These are phyloP conservation scores for Hypocryptadius cinnamomeus DNA, from an alignment of 2,113 vertebrate species.

Conservation along the genomic window DNA sequence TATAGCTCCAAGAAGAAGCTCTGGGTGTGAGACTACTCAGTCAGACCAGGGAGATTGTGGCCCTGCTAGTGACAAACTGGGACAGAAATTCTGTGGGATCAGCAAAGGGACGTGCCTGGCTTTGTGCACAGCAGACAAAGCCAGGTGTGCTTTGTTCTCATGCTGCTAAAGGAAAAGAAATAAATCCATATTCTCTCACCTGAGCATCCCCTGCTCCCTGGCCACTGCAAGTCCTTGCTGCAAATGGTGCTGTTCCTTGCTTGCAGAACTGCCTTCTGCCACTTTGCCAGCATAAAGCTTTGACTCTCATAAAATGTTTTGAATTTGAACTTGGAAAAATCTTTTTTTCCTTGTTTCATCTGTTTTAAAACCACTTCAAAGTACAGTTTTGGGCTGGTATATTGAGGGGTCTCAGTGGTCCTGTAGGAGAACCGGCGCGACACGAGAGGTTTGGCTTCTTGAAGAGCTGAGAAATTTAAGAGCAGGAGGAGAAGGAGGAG, in stretches of 20 bases:
- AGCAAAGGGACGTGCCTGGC: background rate
- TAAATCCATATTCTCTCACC: background rate
- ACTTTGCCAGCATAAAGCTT: background rate
- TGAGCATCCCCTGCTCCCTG: background rate
- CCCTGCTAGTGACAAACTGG: background rate
- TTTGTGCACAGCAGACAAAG: background rate
- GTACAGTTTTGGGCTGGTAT: background rate
- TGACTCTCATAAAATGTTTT: background rate
- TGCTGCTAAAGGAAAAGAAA: background rate
- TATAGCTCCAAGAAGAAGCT: background rate
- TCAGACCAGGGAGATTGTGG: background rate
- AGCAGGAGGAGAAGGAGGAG: background rate
- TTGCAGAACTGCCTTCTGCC: background rate
- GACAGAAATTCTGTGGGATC: background rate
- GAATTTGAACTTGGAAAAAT: background rate
- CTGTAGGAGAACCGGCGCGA: background rate
- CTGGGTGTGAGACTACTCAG: background rate
- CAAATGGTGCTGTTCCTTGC: background rate
- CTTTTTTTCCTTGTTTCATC: background rate
- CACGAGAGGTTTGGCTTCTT: background rate
- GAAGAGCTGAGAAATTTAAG: background rate
- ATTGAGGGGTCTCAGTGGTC: accelerated
- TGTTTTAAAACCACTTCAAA: background rate
- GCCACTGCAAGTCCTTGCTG: background rate
- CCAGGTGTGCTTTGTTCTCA: background rate